phyloP scores from a whole-genome alignment of 2,113 vertebrate genomes.

The Boleophthalmus pectinirostris region DNA sequence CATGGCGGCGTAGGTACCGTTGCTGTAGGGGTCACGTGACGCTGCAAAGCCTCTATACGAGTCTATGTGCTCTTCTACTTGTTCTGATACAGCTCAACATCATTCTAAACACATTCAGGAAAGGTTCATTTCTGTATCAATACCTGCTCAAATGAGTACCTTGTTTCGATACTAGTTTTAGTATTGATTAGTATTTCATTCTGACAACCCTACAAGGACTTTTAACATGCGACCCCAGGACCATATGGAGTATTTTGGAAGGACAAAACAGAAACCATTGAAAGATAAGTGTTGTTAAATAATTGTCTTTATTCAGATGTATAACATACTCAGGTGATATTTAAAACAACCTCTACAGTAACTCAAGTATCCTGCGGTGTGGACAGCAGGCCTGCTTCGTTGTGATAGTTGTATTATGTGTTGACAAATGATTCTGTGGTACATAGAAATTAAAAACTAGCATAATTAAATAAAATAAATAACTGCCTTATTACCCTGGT shows the following conservation, averaged over 20 bases:
- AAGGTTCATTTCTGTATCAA: too few relatives aligned
- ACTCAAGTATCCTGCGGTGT: not conserved
- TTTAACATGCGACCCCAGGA: too few relatives aligned
- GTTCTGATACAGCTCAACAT: too few relatives aligned
- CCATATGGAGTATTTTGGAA: not conserved
- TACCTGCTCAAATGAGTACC: too few relatives aligned
- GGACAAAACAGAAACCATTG: not conserved
- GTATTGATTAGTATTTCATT: too few relatives aligned
- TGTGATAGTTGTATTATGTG: not conserved
- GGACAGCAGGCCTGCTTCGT: not conserved
- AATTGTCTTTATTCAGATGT: slow-evolving; percentile 1
- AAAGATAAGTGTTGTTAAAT: not conserved
- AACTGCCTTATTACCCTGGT: not conserved
- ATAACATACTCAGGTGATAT: slow-evolving; percentile 3
- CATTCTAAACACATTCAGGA: too few relatives aligned
- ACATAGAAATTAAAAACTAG: not conserved
- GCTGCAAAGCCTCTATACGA: too few relatives aligned
- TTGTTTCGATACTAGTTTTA: too few relatives aligned
- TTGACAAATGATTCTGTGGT: not conserved
- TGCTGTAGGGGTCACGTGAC: too few relatives aligned
- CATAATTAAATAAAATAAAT: slow-evolving; percentile 1
- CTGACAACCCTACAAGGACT: too few relatives aligned
- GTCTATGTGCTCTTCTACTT: too few relatives aligned
- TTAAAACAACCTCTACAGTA: not conserved
- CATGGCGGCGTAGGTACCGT: too few relatives aligned